These are phyloP conservation scores for Microtus ochrogaster DNA, from an alignment of 2,113 vertebrate species.

Conservation along the genomic window DNA sequence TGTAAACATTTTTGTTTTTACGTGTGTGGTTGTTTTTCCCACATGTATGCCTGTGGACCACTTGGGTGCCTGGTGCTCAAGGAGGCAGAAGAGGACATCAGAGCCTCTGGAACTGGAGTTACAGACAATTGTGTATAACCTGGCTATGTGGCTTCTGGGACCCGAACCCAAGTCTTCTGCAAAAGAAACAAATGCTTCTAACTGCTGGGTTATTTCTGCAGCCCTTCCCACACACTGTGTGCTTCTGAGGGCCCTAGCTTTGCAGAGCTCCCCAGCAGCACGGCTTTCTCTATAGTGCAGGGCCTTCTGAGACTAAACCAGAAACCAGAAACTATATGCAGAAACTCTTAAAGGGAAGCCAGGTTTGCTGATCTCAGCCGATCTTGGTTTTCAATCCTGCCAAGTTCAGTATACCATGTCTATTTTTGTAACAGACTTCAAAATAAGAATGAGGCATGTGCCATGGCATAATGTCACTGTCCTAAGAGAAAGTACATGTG, in stretches of 20 bases:
- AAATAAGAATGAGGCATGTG: constrained; percentile 71
- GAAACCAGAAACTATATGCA: constrained; percentile 27
- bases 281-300: neutral
- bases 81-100: neutral
- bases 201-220: neutral
- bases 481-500: constrained; percentile 76
- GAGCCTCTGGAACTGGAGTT: neutral
- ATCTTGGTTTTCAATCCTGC: constrained; percentile 56
- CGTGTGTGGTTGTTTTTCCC: neutral
- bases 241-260: neutral
- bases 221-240: neutral
- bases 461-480: constrained; percentile 66
- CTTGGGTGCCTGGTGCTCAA: neutral
- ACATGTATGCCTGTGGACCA: neutral
- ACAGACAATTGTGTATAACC: neutral
- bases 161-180: neutral
- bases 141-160: neutral
- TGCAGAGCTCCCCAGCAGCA: neutral
- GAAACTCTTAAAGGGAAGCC: constrained; percentile 34
- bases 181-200: neutral
- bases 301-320: neutral
- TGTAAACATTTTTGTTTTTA: neutral
- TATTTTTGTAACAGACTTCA: constrained; percentile 66
- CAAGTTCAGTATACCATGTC: constrained; percentile 54
- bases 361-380: constrained; percentile 48